Conservation (phyloP, 2,888 invertebrate species). For the Octonoba sinensis region DNA sequence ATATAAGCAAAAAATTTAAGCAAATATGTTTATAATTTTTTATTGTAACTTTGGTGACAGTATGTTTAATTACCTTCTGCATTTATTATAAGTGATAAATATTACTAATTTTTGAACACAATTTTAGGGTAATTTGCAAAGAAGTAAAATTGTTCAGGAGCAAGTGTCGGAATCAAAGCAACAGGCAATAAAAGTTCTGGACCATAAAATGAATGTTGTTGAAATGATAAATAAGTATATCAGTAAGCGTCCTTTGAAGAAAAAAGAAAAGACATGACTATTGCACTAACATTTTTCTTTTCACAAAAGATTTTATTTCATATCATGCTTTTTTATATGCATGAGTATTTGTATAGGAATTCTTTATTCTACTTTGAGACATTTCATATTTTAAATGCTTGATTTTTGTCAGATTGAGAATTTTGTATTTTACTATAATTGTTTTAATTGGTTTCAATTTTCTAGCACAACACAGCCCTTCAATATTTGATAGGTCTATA, state of each 20-base stretch:
- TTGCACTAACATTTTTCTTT: neutral
- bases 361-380: slow-evolving; percentile 37
- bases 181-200: slow-evolving; percentile 89
- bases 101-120: no score
- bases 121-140: slow-evolving; percentile 89
- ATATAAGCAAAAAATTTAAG: no score
- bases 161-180: slow-evolving; percentile 89
- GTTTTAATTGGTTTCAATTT: slow-evolving; percentile 21
- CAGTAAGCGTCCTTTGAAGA: slow-evolving; percentile 92
- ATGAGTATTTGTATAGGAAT: slow-evolving; percentile 29
- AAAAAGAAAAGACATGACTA: slow-evolving; percentile 77
- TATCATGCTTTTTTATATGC: slow-evolving; percentile 1
- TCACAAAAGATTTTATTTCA: neutral
- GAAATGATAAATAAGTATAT: slow-evolving; percentile 92
- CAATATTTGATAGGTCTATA: no score
- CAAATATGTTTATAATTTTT: no score
- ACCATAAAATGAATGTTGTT: slow-evolving; percentile 88
- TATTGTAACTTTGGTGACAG: no score
- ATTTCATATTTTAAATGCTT: slow-evolving; percentile 45
- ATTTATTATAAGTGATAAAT: neutral
- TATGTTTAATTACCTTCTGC: neutral
- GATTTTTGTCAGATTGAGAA: slow-evolving; percentile 27
- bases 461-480: no score
- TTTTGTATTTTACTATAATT: slow-evolving; percentile 45
- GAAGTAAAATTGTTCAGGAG: slow-evolving; percentile 92